Evolutionary conservation across 2,888 invertebrate genomes (phyloP), one percentile per base, ranked within the genome.

Genomic region (Pandemis corylana): DNA sequence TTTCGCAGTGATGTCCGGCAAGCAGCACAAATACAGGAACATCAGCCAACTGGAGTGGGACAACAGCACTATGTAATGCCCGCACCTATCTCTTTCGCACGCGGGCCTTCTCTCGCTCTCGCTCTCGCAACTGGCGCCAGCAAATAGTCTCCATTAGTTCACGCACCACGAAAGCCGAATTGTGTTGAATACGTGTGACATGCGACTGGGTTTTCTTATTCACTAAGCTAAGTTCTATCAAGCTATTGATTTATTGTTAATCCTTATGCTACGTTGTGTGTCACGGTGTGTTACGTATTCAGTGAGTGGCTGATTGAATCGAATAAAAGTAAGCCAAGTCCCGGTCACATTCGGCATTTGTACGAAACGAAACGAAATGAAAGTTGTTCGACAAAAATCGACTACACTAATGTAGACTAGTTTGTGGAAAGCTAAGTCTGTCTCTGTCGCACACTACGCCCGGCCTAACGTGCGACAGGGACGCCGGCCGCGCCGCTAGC

Each of bases 21-120:
- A 93, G 85, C 92, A 93, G 83, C 94, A 94, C 87, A 94, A 96
- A 87, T 96, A 96, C 90, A 96, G 96, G 85, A 96, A 96, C 93
- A 96, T 96, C 86, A 96, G 96, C 90, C 97, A 97, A 91, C 92
- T 97, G 79, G 97, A 97, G 92, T 97, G 97, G 97, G 97, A 97
- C 92, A 96, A 96, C 94, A 96, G 96, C 91, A 96, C 96, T 83
- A 97, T 97, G 96, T 97, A 96, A 96, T 84, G 82, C 82, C 80
- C 78, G 51, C 77, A 70, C 78, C 77, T 66, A 78, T 77, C 80
- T 64, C 73, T 71, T 80, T 77, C 81, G 73, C 81, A 74, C 77
- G 49, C 77, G 71, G 76, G 72, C 77, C 70, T 67, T 59, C 78
- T 70, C 76, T 64, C 68, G 56, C 67, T 61, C 72, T 76, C 80